Evolutionary conservation across 1,140 invertebrate genomes (phyloP).

Genomic region (Vollenhovia emeryi): DNA sequence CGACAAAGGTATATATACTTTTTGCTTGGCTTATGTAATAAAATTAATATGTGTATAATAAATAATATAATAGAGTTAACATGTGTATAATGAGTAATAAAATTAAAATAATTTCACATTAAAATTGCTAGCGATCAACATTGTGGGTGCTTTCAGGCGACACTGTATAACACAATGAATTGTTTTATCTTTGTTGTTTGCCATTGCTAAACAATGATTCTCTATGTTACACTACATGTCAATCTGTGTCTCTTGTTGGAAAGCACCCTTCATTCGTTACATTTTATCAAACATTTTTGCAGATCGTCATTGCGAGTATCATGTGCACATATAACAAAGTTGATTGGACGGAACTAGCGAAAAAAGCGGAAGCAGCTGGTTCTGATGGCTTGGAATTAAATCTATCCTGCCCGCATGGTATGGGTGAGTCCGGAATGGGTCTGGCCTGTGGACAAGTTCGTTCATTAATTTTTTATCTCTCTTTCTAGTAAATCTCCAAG

Average conservation of each 20-base stretch:
- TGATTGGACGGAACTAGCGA: slow-evolving; percentile 95
- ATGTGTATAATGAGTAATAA: neutral
- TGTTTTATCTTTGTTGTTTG: no score
- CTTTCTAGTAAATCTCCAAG: neutral
- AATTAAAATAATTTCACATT: neutral
- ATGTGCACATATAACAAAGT: slow-evolving; percentile 96
- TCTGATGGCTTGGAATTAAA: slow-evolving; percentile 98
- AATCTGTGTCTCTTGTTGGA: no score
- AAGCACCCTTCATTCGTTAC: neutral
- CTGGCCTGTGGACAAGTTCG: slow-evolving; percentile 97
- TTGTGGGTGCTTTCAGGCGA: no score
- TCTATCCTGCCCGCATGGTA: slow-evolving; percentile 99
- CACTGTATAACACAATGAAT: no score
- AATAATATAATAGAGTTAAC: neutral
- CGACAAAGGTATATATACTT: slow-evolving; percentile 88
- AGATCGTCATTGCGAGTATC: slow-evolving; percentile 98
- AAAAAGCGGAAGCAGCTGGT: slow-evolving; percentile 93
- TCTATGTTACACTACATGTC: no score
- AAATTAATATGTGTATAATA: neutral
- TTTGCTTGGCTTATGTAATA: neutral
- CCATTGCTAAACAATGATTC: no score
- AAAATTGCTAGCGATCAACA: neutral
- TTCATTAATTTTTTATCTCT: neutral
- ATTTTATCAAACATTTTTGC: neutral
- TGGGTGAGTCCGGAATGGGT: slow-evolving; percentile 99